Evolutionary conservation across 2,113 vertebrate genomes (phyloP), one percentile per base, ranked within the genome.

Genomic region (Ophiodon elongatus): DNA sequence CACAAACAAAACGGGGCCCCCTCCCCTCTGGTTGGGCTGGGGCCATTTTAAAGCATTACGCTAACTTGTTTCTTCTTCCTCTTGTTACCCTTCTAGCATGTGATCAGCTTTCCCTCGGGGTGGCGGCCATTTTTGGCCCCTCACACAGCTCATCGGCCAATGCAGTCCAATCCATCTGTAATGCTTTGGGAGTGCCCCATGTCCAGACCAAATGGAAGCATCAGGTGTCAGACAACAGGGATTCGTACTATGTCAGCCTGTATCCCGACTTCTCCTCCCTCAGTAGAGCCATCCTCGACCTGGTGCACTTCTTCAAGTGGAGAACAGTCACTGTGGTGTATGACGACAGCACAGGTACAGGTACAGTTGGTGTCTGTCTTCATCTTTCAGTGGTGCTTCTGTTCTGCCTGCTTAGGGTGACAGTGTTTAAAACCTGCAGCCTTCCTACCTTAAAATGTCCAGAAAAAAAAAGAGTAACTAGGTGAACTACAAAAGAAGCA

Each of bases 251-350:
- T 73, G 97, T 98, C 95, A 99, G 98, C 90, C 96, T 99, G 73
- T 99, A 97, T 80, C 98, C 98, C 1, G 98, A 99, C 92, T 99
- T 99, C 95, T 98, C 97, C 54, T 99, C 98, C 6, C 97, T 99
- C 90, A 99, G 98, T 82, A 96, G 97, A 75, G 98, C 98, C 93
- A 98, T 99, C 89, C 96, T 99, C 74, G 98, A 99, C 95, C 96
- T 99, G 93, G 98, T 99, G 85, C 97, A 99, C 91, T 99, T 99
- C 95, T 99, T 99, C 96, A 97, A 98, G 94, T 99, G 98, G 98
- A 97, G 97, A 94, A 99, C 97, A 0, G 97, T 99, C 73, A 96
- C 95, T 3, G 95, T 96, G 84, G 95, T 96, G 39, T 96, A 96
- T 19, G 95, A 96, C 79, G 98, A 99, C 97, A 99, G 98, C 95